phyloP scores from a whole-genome alignment of 2,113 vertebrate genomes.

The Glaucomys volans region DNA sequence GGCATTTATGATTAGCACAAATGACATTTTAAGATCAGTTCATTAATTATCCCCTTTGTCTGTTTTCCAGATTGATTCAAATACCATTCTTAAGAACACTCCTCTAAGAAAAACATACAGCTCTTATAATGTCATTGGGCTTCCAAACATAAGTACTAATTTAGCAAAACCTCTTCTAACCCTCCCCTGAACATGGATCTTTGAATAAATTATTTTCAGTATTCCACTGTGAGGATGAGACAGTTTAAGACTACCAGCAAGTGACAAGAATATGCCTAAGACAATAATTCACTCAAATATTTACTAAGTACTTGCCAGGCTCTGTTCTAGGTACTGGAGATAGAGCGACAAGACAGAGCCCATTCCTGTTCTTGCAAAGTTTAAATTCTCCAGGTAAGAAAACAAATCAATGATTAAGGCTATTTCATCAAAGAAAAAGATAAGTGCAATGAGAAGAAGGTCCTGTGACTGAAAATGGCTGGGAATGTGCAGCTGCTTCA shows the following conservation, averaged over 20 bases:
- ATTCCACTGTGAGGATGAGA: neutral
- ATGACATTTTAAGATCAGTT: neutral
- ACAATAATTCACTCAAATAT: slow-evolving; percentile 31
- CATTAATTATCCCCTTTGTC: slow-evolving; percentile 14
- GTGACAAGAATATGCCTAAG: slow-evolving; percentile 37
- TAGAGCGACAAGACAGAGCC: neutral
- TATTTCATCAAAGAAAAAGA: neutral
- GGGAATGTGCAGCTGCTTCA: neutral
- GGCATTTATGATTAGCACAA: slow-evolving; percentile 36
- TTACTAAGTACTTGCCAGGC: neutral
- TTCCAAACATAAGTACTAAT: neutral
- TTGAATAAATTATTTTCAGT: slow-evolving; percentile 44
- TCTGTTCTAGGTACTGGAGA: neutral
- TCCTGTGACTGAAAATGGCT: neutral
- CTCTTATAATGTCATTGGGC: neutral
- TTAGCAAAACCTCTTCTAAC: neutral
- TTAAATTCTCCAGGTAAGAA: neutral
- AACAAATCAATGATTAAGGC: neutral
- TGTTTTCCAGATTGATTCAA: slow-evolving; percentile 19
- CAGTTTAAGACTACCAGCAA: neutral
- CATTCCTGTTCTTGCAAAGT: neutral
- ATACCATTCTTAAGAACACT: neutral
- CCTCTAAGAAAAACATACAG: neutral
- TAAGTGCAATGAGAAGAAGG: neutral
- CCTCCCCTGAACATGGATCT: neutral